phyloP scores from a whole-genome alignment of 2,888 invertebrate species.

The Bellardia pandia region DNA sequence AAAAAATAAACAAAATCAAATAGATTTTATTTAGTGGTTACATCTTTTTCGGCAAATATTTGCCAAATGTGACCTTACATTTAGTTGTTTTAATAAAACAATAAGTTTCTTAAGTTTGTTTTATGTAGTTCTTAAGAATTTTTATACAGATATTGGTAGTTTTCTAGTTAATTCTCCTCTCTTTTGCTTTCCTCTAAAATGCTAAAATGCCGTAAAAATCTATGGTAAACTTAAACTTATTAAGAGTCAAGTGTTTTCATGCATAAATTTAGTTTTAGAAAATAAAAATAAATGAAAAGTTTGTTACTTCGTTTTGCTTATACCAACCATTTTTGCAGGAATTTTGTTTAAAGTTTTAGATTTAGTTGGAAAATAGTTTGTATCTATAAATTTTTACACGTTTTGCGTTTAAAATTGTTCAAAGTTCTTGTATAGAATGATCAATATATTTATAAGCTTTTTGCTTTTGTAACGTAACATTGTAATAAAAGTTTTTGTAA shows the following conservation, averaged over 20 bases:
- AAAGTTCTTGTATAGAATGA: not conserved
- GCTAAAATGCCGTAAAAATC: slow-evolving; percentile 24
- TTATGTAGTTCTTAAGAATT: not conserved
- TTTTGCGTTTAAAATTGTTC: slow-evolving; percentile 1
- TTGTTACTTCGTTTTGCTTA: not conserved
- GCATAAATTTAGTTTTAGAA: slow-evolving; percentile 27
- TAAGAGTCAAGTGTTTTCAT: slow-evolving; percentile 25
- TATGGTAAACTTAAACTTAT: slow-evolving; percentile 3
- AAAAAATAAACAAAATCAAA: too few species aligned
- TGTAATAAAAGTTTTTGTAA: too few species aligned
- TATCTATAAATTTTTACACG: slow-evolving; percentile 6
- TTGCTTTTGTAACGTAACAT: too few species aligned
- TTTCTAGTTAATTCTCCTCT: slow-evolving; percentile 3
- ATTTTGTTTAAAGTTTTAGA: slow-evolving; percentile 13
- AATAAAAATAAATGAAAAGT: not conserved
- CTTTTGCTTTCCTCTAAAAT: not conserved
- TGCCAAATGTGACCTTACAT: too few species aligned
- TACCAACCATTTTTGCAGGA: not conserved
- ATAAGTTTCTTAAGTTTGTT: not conserved
- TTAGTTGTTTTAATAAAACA: not conserved
- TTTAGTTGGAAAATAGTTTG: slow-evolving; percentile 19
- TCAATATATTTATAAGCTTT: not conserved
- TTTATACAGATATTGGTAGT: not conserved
- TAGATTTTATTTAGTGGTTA: too few species aligned
- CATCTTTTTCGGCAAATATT: too few species aligned